Evolutionary conservation across 1,140 invertebrate genomes (phyloP), one percentile per base, ranked within the genome.

Genomic region (Drosophila seguyi): DNA sequence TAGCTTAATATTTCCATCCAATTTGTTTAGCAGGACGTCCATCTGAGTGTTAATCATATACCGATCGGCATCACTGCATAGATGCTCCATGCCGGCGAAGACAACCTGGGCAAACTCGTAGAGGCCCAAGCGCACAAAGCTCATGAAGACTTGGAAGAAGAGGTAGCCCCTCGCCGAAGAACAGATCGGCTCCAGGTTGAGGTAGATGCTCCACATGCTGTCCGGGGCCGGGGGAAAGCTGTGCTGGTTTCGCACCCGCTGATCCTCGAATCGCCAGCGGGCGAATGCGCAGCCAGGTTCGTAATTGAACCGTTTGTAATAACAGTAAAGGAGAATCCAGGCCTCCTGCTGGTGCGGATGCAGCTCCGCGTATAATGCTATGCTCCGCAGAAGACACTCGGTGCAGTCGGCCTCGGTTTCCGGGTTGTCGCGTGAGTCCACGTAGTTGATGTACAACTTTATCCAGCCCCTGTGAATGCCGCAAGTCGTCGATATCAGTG

Each of bases 271-370:
- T 14, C 52, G 72, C 79, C 79, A 90, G 13, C 77, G 80, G 11
- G 84, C 84, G 8, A 63, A 88, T 11, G 53, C 55, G 18, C 34
- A 78, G 0, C 84, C 84, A 0, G 84, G 80, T 7, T 65, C 61
- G 65, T 90, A 88, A 3, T 81, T 34, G 22, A 84, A 88, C 0
- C 48, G 42, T 16, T 63, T 81, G 18, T 88, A 88, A 16, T 85
- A 88, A 44, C 85, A 88, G 38, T 81, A 81, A 0, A 88, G 59
- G 4, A 88, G 34, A 34, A 88, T 79, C 85, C 84, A 88, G n/a
- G 61, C 85, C 27, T 88, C 80, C 25, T 53, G 44, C 0, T 78
- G 65, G 0, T 8, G 7, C 0, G 16, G 4, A 52, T 75, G 7
- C 25, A 7, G 13, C 11, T 78, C 55, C 0, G 84, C 44, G 29